Conservation (phyloP, 1,140 invertebrate species). For the Monochamus saltuarius region DNA sequence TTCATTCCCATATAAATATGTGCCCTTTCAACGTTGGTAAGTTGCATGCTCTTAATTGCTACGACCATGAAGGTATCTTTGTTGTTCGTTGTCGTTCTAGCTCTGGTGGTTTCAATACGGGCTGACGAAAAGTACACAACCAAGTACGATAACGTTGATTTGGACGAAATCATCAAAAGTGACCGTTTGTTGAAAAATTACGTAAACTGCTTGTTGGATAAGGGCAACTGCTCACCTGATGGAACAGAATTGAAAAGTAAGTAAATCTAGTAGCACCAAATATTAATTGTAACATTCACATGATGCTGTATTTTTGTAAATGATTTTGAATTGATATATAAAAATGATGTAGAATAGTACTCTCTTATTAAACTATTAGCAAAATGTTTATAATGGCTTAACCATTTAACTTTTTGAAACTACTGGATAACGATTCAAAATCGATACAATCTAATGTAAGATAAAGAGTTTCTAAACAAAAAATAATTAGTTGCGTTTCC, state of each 20-base stretch:
- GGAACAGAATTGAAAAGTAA: constrained; percentile 68
- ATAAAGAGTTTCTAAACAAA: no score
- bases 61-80: not conserved
- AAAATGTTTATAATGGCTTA: no score
- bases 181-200: constrained; percentile 66
- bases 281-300: no score
- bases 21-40: not conserved
- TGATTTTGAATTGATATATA: no score
- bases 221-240: constrained; percentile 68
- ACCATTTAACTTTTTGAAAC: no score
- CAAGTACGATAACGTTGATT: constrained; percentile 70
- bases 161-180: constrained; percentile 67
- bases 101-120: not conserved
- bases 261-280: no score
- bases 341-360: no score
- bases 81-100: constrained; percentile 2
- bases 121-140: constrained; percentile 61
- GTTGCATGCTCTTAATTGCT: not conserved
- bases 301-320: no score
- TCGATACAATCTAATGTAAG: no score
- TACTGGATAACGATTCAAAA: no score
- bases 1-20: constrained; percentile 11
- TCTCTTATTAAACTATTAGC: no score
- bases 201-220: constrained; percentile 65
- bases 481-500: no score